Percentiles rank a stretch among this genome's conserved stretches.
Conservation (phyloP, 2,797 vertebrate genomes). For the Onychomys leucogaster region DNA sequence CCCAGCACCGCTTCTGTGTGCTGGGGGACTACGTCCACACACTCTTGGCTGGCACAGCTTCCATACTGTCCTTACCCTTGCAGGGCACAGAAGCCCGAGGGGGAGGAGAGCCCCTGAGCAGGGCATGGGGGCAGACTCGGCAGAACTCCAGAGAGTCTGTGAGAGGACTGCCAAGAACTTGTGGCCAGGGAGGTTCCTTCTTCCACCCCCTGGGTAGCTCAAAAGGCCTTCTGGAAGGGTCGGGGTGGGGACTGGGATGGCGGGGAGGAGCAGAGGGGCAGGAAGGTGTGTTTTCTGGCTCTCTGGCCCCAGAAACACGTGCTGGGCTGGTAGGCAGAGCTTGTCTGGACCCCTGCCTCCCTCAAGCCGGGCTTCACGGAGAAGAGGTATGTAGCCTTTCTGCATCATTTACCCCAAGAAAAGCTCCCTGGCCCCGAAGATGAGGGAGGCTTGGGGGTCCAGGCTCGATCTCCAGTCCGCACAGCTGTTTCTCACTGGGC, state of each 20-base stretch:
- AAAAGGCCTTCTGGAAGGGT: slow-evolving; percentile 33
- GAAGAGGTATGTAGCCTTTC: neutral
- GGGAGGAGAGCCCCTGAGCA: neutral
- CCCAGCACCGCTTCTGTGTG: accelerated
- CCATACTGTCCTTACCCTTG: neutral
- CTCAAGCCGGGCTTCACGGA: neutral
- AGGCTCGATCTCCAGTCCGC: neutral
- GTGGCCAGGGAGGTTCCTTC: neutral
- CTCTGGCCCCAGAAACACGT: neutral
- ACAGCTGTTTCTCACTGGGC: neutral
- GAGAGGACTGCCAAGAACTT: neutral
- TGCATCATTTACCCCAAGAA: neutral
- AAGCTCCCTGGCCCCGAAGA: neutral
- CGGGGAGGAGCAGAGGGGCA: neutral
- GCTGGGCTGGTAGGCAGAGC: neutral
- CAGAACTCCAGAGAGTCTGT: neutral
- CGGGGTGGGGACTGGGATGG: neutral
- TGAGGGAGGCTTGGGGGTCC: neutral
- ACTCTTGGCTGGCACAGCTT: neutral
- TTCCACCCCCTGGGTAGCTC: too few species aligned
- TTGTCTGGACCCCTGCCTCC: neutral
- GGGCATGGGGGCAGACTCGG: neutral
- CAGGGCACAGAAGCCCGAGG: neutral
- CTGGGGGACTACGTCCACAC: neutral
- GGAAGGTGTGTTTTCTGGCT: neutral